These are phyloP conservation scores for Scaptomyza reducta DNA, from an alignment of 2,888 invertebrate genomes.

Conservation along the genomic window DNA sequence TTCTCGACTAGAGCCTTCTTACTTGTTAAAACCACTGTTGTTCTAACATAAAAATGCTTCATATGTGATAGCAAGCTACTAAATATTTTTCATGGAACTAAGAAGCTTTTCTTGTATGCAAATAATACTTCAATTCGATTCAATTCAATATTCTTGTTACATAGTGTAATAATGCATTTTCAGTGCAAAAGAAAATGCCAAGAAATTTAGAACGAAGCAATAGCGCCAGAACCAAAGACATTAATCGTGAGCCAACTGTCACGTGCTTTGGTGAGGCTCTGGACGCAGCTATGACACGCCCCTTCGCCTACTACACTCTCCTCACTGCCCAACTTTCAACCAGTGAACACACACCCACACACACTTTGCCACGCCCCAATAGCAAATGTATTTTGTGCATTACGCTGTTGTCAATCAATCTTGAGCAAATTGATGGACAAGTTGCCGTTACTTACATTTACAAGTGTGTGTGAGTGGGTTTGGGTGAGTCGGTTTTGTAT, in stretches of 20 bases:
- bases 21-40: too few relatives aligned
- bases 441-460: conserved; percentile 64
- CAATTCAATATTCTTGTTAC: conserved; percentile 15
- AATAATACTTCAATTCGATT: too few relatives aligned
- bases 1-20: neutral
- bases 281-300: conserved; percentile 24
- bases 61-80: too few relatives aligned
- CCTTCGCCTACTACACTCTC: neutral
- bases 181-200: conserved; percentile 50
- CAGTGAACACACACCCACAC: conserved; percentile 6
- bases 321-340: neutral
- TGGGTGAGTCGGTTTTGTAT: conserved; percentile 7
- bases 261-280: conserved; percentile 41
- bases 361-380: conserved; percentile 16
- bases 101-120: too few relatives aligned
- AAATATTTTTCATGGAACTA: too few relatives aligned
- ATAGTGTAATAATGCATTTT: conserved; percentile 46
- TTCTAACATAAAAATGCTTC: too few relatives aligned
- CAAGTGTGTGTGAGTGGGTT: neutral
- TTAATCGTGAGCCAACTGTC: conserved; percentile 75
- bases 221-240: conserved; percentile 59
- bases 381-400: conserved; percentile 75
- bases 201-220: conserved; percentile 63
- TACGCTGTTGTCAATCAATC: conserved; percentile 79
- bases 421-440: conserved; percentile 80